Evolutionary conservation across 2,113 vertebrate genomes (phyloP), one percentile per base, ranked within the genome.

Genomic region (Ellobius talpinus): DNA sequence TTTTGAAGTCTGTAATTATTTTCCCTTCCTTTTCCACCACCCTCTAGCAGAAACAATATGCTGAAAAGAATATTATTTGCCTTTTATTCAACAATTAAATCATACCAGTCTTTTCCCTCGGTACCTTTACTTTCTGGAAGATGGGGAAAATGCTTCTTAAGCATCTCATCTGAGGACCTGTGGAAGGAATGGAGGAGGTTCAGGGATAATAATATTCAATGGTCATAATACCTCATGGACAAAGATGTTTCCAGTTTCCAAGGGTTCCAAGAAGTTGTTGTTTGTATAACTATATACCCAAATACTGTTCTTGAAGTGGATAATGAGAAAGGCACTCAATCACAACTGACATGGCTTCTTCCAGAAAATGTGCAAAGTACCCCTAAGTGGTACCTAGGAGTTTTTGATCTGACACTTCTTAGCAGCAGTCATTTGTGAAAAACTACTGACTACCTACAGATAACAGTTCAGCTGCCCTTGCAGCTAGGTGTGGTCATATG

Each of bases 1-100:
- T 94, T 93, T 92, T 94, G 73, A 94, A 94, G 16, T 84, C n/a
- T 95, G 24, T 81, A 78, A 97, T 96, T 95, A 95, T 96, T 97
- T 95, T 65, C 52, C 7, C 0, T 29, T 31, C 58, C 47, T 33
- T 29, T n/a, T 10, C 3, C 11, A 39, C 68, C 19, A 10, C 16
- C 36, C 23, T 36, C n/a, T 8, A 58, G 29, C 31, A 70, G 77
- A 96, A 87, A 7, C 33, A 87, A 93, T 89, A 92, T n/a, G 23
- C 61, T 72, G 8, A 70, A 89, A 95, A 89, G 11, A 29, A 47
- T 89, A 77, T n/a, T 52, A 55, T 87, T 90, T 87, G 29, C n/a
- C 92, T 90, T 92, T 77, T 70, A 74, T 96, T 95, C 91, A 36
- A n/a, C 90, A 96, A n/a, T 90, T 94, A 93, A 79, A 5, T 89